phyloP scores from a whole-genome alignment of 2,888 invertebrate genomes.

The Conchocele bisecta region DNA sequence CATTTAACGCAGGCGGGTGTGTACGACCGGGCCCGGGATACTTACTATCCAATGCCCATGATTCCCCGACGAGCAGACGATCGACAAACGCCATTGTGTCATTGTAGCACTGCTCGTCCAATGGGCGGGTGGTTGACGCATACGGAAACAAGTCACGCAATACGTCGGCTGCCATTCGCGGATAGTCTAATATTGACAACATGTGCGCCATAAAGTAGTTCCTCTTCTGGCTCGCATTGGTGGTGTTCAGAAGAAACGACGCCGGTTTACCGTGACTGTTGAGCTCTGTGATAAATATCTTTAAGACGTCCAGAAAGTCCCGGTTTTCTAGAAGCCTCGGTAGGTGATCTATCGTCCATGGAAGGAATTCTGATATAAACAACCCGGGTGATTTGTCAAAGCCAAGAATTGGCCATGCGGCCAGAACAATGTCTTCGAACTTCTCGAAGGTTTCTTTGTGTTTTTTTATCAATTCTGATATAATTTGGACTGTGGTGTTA shows the following conservation, averaged over 20 bases:
- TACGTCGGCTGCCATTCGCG: conserved; percentile 14
- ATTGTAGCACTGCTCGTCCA: conserved; percentile 54
- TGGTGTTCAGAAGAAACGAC: background rate
- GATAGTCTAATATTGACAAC: conserved; percentile 25
- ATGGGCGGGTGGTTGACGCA: conserved; percentile 17
- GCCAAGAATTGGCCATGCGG: conserved; percentile 24
- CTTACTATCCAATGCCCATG: conserved; percentile 62
- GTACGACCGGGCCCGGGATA: too few species aligned
- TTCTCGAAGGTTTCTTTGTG: conserved; percentile 4
- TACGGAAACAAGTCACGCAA: conserved; percentile 41
- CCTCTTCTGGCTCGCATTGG: background rate
- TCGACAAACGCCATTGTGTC: conserved; percentile 58
- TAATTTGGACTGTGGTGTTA: too few species aligned
- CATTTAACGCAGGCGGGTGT: too few species aligned
- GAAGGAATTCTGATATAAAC: conserved; percentile 15
- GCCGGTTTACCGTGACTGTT: conserved; percentile 4
- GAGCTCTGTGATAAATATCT: conserved; percentile 19
- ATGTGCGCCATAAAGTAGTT: conserved; percentile 20
- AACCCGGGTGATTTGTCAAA: conserved; percentile 26
- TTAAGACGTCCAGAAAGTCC: conserved; percentile 13
- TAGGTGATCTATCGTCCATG: conserved; percentile 29
- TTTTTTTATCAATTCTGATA: background rate
- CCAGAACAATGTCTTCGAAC: conserved; percentile 18
- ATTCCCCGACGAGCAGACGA: conserved; percentile 39
- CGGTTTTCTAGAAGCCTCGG: conserved; percentile 24